Evolutionary conservation across 2,113 vertebrate species (phyloP).

Genomic region (Thamnaconus septentrionalis): DNA sequence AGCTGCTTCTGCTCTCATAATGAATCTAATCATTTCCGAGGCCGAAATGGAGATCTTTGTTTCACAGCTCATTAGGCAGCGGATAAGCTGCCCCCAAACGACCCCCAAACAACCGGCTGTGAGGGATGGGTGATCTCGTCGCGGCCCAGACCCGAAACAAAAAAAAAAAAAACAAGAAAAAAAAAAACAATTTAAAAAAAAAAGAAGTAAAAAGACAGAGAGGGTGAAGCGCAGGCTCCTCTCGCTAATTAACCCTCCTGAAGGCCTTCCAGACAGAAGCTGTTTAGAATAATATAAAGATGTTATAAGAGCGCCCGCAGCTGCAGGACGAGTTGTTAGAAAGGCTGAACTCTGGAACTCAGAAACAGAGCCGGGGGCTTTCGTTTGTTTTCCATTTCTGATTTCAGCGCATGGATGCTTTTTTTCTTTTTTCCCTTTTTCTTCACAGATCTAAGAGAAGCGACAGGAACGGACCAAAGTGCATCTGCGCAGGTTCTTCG

Average conservation of each 20-base stretch:
- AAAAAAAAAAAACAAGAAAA: conserved; percentile 17
- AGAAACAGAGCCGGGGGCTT: not conserved
- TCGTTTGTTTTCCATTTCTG: not conserved
- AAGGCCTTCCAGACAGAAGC: conserved; percentile 16
- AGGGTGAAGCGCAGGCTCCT: conserved; percentile 38
- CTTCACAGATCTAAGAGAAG: not conserved
- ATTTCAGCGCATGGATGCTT: conserved; percentile 6
- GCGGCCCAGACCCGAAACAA: conserved; percentile 24
- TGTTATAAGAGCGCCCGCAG: conserved; percentile 4
- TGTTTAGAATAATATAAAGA: conserved; percentile 26
- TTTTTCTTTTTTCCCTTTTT: not conserved
- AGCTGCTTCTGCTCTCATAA: conserved; percentile 36
- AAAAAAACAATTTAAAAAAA: too few species aligned
- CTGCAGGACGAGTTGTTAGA: conserved; percentile 8
- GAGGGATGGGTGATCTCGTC: conserved; percentile 23
- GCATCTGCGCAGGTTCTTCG: not conserved
- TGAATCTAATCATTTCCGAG: conserved; percentile 52
- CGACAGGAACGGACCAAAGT: not conserved
- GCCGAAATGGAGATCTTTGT: conserved; percentile 51
- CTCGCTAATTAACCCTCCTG: conserved; percentile 57
- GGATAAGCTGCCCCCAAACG: conserved; percentile 28
- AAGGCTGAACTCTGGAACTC: conserved; percentile 33
- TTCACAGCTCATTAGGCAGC: conserved; percentile 65
- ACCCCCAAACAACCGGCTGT: conserved; percentile 44
- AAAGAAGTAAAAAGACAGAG: too few species aligned